Evolutionary conservation across 2,113 vertebrate genomes (phyloP).

Genomic region (Tragelaphus imberbis): DNA sequence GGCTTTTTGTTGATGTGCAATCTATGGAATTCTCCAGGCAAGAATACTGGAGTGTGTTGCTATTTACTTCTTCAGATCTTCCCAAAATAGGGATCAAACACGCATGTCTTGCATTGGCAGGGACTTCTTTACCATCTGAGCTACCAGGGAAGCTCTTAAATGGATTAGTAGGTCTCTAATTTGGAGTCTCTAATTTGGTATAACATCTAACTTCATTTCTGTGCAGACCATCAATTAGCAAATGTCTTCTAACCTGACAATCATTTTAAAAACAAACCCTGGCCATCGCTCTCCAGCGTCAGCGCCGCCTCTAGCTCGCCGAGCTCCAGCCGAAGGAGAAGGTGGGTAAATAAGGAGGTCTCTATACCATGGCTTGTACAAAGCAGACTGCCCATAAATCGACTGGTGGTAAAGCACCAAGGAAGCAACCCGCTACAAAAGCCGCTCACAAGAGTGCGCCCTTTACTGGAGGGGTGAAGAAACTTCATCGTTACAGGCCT

Average conservation of each 20-base stretch:
- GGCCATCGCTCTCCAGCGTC: not conserved
- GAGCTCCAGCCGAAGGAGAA: not conserved
- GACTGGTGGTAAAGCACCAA: constrained; percentile 80
- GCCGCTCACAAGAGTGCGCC: constrained; percentile 83
- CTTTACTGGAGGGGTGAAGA: constrained; percentile 83
- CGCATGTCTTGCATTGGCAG: not conserved
- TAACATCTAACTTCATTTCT: not conserved
- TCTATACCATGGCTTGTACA: constrained; percentile 80
- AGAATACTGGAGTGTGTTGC: not conserved
- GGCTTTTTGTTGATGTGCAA: not conserved
- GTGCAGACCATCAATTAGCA: not conserved
- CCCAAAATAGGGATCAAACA: not conserved
- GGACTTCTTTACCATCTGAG: not conserved
- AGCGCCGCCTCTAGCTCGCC: not conserved
- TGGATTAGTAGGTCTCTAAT: not conserved
- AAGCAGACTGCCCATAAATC: constrained; percentile 83
- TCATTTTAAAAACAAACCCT: not conserved
- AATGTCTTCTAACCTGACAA: not conserved
- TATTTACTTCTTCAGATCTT: not conserved
- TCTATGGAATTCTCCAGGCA: not conserved
- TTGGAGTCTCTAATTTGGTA: not conserved
- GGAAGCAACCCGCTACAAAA: constrained; percentile 83
- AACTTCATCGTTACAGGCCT: constrained; percentile 81
- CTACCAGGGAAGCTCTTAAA: not conserved
- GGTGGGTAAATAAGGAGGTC: constrained; percentile 73